Conservation (phyloP, 2,888 invertebrate genomes). For the Himalopsyche japonica region DNA sequence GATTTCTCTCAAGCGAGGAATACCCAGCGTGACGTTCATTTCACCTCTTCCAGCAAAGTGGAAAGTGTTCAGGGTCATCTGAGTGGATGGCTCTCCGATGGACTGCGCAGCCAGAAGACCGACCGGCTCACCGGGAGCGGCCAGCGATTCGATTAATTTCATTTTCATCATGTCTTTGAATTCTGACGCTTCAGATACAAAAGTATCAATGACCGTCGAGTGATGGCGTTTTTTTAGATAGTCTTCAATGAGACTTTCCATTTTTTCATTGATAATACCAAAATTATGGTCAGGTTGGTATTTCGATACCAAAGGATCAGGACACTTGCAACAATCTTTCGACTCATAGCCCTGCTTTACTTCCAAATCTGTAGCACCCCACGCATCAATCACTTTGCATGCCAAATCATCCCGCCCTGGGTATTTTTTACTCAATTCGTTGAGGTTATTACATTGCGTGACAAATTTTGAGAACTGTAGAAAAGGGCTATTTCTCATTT, state of each 20-base stretch:
- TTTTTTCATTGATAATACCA: conserved; percentile 82
- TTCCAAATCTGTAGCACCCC: conserved; percentile 66
- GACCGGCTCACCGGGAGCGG: conserved; percentile 93
- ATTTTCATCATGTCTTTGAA: conserved; percentile 74
- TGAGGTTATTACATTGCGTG: conserved; percentile 51
- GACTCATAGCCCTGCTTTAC: conserved; percentile 60
- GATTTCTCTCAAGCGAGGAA: conserved; percentile 94
- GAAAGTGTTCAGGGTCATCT: conserved; percentile 99
- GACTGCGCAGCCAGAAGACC: conserved; percentile 96
- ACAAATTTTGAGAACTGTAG: conserved; percentile 60
- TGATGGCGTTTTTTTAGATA: conserved; percentile 59
- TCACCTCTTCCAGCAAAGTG: conserved; percentile 99
- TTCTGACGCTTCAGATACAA: conserved; percentile 50
- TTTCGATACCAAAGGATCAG: conserved; percentile 74
- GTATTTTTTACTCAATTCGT: conserved; percentile 52
- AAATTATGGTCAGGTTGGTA: conserved; percentile 76
- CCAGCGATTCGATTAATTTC: conserved; percentile 77
- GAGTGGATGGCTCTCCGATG: conserved; percentile 98
- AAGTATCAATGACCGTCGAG: conserved; percentile 45
- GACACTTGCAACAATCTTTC: conserved; percentile 58
- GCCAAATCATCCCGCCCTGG: conserved; percentile 65
- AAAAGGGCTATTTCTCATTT: conserved; percentile 62
- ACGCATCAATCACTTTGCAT: conserved; percentile 66
- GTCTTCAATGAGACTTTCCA: conserved; percentile 68
- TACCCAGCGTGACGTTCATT: conserved; percentile 99